phyloP scores from a whole-genome alignment of 35 echinoderm and acorn worm species.

The Hemicentrotus pulcherrimus region DNA sequence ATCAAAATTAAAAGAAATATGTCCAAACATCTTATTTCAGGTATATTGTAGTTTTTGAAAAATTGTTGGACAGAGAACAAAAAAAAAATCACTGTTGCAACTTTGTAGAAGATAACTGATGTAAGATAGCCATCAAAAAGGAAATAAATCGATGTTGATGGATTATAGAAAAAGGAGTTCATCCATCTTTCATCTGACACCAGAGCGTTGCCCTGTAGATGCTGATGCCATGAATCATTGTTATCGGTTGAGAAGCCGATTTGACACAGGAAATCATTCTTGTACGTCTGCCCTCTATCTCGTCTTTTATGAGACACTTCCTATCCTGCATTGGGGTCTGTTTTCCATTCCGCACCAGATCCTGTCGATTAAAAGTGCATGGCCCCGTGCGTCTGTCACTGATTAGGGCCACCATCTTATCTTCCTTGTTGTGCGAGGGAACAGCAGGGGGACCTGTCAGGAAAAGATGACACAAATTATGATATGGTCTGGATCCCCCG shows the following conservation, averaged over 20 bases:
- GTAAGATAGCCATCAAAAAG: too few species aligned
- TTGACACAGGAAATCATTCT: neutral
- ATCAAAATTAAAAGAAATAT: too few species aligned
- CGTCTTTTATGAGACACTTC: neutral
- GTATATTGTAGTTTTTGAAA: too few species aligned
- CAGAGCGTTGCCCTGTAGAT: neutral
- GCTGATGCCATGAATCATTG: neutral
- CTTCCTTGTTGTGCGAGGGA: neutral
- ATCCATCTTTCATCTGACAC: neutral
- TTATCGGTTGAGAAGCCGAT: neutral
- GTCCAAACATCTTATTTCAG: too few species aligned
- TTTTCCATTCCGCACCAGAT: neutral
- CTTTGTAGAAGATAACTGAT: too few species aligned
- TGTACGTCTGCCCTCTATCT: conserved; percentile 6
- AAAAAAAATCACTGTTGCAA: too few species aligned
- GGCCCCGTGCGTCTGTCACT: neutral
- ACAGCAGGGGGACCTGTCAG: neutral
- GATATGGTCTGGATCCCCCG: neutral
- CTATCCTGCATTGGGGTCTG: neutral
- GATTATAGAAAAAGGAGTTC: neutral
- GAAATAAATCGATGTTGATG: too few species aligned
- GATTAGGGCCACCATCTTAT: neutral
- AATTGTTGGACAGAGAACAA: too few species aligned
- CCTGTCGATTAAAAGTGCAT: neutral
- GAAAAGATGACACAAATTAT: conserved; percentile 14